Base-by-base conservation (phyloP, 2,113 vertebrate species). In the Aphyosemion australe region DNA sequence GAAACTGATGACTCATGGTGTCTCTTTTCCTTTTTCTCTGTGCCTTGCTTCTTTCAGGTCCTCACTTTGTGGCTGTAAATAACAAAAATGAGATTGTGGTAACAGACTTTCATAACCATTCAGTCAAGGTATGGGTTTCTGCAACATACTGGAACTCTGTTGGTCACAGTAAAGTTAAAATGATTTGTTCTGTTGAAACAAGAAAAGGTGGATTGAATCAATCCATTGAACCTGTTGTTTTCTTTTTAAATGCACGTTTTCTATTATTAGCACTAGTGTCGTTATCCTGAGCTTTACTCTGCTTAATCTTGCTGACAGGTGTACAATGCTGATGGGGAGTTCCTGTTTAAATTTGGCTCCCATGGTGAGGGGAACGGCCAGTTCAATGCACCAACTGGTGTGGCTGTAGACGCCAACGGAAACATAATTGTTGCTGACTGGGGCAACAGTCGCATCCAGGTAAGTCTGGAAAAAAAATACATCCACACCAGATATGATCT, bases 361-460 rank as follows among this genome's bases (percentile, higher is more conserved):
- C 96, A 99, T 0, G 97, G 97, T 0, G 97, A 99, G 79, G 97
- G 97, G 6, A 99, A 98, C 0, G 97, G 97, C 12, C 97, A 99
- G 87, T 99, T 98, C 89, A 99, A 99, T 0, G 97, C 97, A 3
- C 97, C 97, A 1, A 99, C 97, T 0, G 97, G 97, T 0, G 96
- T 99, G 55, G 97, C 97, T 0, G 95, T 96, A 45, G 97, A 99
- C 10, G 86, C 92, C 78, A 98, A 97, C 0, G 97, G 96, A 43
- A 99, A 99, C 84, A 98, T 99, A 78, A 98, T 99, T 0, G 96
- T 99, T 56, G 97, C 97, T 0, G 97, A 99, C 75, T 99, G 97
- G 97, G 97, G 97, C 48, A 99, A 99, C 85, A 99, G 97, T 83
- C 94, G 96, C 58, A 96, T 99, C 80, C 97, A 99, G 97, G 97